These are phyloP conservation scores for Lucilia sericata DNA, from an alignment of 1,140 invertebrate species.

Conservation along the genomic window DNA sequence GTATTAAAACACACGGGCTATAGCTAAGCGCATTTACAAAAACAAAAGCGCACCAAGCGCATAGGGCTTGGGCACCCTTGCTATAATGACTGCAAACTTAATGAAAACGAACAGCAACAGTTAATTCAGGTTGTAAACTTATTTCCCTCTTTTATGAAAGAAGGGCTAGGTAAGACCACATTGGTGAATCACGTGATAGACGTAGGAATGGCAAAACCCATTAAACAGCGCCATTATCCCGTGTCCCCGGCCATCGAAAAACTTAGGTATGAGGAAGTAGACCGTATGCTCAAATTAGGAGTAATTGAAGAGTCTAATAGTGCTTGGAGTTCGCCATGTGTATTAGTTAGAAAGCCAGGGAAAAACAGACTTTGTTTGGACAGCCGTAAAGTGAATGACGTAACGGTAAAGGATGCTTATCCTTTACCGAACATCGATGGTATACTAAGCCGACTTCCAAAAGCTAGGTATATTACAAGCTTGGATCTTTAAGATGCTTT, in stretches of 20 bases:
- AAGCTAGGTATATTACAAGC: slow-evolving; percentile 44
- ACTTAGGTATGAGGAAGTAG: background rate
- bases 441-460: slow-evolving; percentile 46
- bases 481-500: slow-evolving; percentile 41
- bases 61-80: background rate
- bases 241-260: slow-evolving; percentile 35
- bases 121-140: background rate
- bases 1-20: too few relatives aligned
- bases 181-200: slow-evolving; percentile 36
- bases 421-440: slow-evolving; percentile 45
- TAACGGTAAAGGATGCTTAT: slow-evolving; percentile 44
- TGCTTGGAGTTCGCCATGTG: slow-evolving; percentile 47
- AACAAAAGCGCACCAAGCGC: background rate
- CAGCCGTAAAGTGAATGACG: slow-evolving; percentile 34
- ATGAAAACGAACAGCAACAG: too few relatives aligned
- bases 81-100: background rate
- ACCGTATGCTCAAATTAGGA: slow-evolving; percentile 8
- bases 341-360: slow-evolving; percentile 35
- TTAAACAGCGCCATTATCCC: slow-evolving; percentile 35
- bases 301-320: slow-evolving; percentile 40
- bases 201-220: background rate
- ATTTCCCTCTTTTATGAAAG: slow-evolving; percentile 30
- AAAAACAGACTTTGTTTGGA: slow-evolving; percentile 46
- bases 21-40: too few relatives aligned
- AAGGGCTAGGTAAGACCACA: slow-evolving; percentile 34